Percentiles rank a stretch among this genome's conserved stretches.
Evolutionary conservation across 2,797 vertebrate species (phyloP).

Genomic region (Acrossocheilus fasciatus): DNA sequence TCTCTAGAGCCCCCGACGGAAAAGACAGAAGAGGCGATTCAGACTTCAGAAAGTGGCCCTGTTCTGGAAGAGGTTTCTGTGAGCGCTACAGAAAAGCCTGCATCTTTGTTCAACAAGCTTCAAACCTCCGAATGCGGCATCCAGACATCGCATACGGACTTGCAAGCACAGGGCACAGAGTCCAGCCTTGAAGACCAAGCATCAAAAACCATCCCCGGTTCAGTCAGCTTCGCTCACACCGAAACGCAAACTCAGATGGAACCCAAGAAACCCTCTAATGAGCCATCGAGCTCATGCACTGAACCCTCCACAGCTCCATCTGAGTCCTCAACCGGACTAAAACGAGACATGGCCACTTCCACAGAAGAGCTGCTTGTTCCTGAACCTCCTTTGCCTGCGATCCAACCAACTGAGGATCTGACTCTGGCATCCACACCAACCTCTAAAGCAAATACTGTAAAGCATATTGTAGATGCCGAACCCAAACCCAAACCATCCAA

Average conservation of each 20-base stretch:
- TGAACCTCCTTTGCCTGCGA: constrained; percentile 44
- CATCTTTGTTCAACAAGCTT: background rate
- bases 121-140: constrained; percentile 36
- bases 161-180: constrained; percentile 25
- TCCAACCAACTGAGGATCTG: constrained; percentile 36
- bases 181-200: constrained; percentile 42
- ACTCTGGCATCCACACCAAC: constrained; percentile 49
- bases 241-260: constrained; percentile 44
- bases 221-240: background rate
- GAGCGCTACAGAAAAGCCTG: background rate
- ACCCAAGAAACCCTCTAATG: background rate
- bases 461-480: constrained; percentile 79
- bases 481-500: constrained; percentile 92
- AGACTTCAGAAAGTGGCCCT: constrained; percentile 24
- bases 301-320: constrained; percentile 48
- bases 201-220: background rate
- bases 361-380: constrained; percentile 67
- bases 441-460: constrained; percentile 61
- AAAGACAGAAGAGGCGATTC: constrained; percentile 13
- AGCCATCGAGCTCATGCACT: constrained; percentile 48
- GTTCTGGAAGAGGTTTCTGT: constrained; percentile 17
- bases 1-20: constrained; percentile 22
- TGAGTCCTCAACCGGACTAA: constrained; percentile 44
- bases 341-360: constrained; percentile 72
- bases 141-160: constrained; percentile 27